Percentiles rank a stretch among this genome's conserved stretches.
These are phyloP conservation scores for Eupithecia pulchellata DNA, from an alignment of 2,888 invertebrate species.

Conservation along the genomic window DNA sequence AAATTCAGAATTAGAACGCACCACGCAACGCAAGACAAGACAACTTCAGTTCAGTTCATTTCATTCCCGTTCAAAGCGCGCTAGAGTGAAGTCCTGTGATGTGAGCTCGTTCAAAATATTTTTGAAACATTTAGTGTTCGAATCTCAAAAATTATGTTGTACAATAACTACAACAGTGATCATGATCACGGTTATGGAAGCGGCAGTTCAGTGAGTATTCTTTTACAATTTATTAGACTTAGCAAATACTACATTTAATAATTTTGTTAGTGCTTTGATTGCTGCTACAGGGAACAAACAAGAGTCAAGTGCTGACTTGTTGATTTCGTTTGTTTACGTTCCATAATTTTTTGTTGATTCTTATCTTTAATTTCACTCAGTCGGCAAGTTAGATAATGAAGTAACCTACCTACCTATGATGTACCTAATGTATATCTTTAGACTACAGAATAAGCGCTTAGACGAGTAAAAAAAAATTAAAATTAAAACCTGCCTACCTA, in stretches of 20 bases:
- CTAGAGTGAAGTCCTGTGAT: slow-evolving; percentile 38
- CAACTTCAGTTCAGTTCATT: slow-evolving; percentile 5
- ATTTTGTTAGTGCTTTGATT: neutral
- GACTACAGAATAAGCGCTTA: too few relatives aligned
- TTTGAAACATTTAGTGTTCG: slow-evolving; percentile 26
- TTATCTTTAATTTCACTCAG: slow-evolving; percentile 4
- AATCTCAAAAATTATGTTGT: slow-evolving; percentile 43
- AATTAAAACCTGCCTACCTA: too few relatives aligned
- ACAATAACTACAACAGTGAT: slow-evolving; percentile 49
- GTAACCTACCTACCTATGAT: too few relatives aligned
- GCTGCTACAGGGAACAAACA: slow-evolving; percentile 20
- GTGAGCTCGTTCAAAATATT: neutral
- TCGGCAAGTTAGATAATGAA: neutral
- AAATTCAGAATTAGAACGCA: too few relatives aligned
- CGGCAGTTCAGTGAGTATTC: slow-evolving; percentile 55
- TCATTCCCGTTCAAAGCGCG: slow-evolving; percentile 46
- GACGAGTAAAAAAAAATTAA: too few relatives aligned
- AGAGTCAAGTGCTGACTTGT: slow-evolving; percentile 36
- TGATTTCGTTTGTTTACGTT: slow-evolving; percentile 15
- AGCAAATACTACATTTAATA: neutral
- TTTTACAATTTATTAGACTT: neutral
- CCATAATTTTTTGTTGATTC: slow-evolving; percentile 22
- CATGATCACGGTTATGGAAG: slow-evolving; percentile 58
- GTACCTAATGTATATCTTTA: neutral
- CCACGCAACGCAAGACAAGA: too few relatives aligned